Evolutionary conservation across 2,888 invertebrate genomes (phyloP).

Genomic region (Bruchidius siliquastri): DNA sequence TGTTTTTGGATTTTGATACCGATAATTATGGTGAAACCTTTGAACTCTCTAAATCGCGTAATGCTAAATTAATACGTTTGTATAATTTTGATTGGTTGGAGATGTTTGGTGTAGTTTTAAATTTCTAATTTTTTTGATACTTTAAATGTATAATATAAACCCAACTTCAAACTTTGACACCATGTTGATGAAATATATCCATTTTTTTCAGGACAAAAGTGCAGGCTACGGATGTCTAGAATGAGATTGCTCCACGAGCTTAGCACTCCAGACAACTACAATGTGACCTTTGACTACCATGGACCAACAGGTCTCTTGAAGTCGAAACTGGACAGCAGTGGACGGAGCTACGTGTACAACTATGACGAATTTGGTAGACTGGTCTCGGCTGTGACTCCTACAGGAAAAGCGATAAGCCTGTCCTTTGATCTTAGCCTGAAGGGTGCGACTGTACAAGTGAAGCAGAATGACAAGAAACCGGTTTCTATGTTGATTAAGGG

Average conservation of each 20-base stretch:
- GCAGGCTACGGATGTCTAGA: conserved; percentile 83
- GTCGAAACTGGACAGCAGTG: conserved; percentile 84
- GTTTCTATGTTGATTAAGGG: conserved; percentile 84
- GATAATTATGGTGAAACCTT: too few relatives aligned
- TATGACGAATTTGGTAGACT: conserved; percentile 93
- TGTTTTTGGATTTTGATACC: too few relatives aligned
- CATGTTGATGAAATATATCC: too few relatives aligned
- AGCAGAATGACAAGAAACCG: conserved; percentile 77
- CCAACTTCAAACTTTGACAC: too few relatives aligned
- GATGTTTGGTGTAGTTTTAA: too few relatives aligned
- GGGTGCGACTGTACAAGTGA: conserved; percentile 82
- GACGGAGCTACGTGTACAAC: conserved; percentile 86
- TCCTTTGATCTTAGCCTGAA: conserved; percentile 86
- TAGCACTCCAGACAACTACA: conserved; percentile 89
- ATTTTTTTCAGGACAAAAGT: conserved; percentile 62
- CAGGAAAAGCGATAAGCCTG: conserved; percentile 86
- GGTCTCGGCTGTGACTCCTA: conserved; percentile 88
- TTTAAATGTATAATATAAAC: too few relatives aligned
- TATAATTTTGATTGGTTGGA: too few relatives aligned
- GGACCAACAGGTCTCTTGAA: conserved; percentile 84
- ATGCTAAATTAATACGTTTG: too few relatives aligned
- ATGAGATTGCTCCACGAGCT: conserved; percentile 88
- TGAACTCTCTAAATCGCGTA: too few relatives aligned
- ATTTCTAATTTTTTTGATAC: too few relatives aligned
- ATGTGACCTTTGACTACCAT: conserved; percentile 90